Base-by-base conservation (phyloP, 2,797 vertebrate species). In the Mormyrus proboscirostris region DNA sequence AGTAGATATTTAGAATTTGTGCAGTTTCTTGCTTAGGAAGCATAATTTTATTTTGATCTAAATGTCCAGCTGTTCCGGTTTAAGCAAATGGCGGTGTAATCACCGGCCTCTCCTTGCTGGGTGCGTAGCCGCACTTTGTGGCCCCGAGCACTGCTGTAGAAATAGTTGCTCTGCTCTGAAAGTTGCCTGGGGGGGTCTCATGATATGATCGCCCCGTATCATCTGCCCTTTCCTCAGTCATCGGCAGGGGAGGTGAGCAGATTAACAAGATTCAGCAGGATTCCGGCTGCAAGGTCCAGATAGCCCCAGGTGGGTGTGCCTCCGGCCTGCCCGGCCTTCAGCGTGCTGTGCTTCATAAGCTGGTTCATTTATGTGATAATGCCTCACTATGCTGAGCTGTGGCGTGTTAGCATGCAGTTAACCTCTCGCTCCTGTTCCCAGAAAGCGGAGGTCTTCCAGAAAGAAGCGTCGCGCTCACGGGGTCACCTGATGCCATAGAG, bases 201-300 rank as follows among this genome's bases (percentile, higher is more conserved):
- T 86, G 29, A 9, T 4, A 2, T 51, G 25, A 38, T 4, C 2
- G 6, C 33, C 9, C 29, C 1, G 3, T 25, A 14, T 16, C 8
- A 2, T 55, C 25, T 38, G 12, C 3, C 14, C 50, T 57, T 86
- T 79, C 12, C 89, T 2, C 93, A 98, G 98, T 99, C 86, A 99
- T 99, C 12, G 98, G 98, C 88, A 94, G 97, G 69, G 98, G 97
- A 22, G 98, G 98, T 1, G 98, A 99, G 90, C 98, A 99, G 93
- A 99, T 99, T 59, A 98, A 98, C 93, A 98, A 98, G 95, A 99
- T 97, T 92, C 98, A 99, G 91, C 97, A 98, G 91, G 98, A 99
- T 9, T 99, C 98, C 0, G 97, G 97, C 53, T 99, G 98, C 93
- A 99, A 99, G 92, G 98, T 98, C 90, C 98, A 99, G 94, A 98